Percentiles rank a stretch among this genome's conserved stretches.
phyloP scores from a whole-genome alignment of 2,113 vertebrate species.

The Gallinago undulata region DNA sequence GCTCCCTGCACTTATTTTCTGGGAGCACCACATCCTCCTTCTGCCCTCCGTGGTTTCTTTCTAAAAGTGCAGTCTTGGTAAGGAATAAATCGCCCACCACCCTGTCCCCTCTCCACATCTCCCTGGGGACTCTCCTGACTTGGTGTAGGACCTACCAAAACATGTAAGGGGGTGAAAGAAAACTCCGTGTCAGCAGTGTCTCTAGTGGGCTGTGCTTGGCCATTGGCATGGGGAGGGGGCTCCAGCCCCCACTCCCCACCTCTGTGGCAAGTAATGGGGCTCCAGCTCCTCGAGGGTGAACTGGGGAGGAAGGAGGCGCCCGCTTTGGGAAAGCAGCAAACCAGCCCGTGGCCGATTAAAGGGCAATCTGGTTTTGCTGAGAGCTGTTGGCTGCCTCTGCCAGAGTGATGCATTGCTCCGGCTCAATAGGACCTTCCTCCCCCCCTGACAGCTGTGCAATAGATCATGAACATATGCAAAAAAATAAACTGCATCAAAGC shows the following conservation, averaged over 20 bases:
- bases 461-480: conserved; percentile 28
- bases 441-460: conserved; percentile 43
- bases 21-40: accelerated
- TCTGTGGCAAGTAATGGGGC: accelerated
- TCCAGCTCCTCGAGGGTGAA: not conserved
- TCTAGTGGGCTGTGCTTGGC: not conserved
- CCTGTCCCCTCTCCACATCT: accelerated
- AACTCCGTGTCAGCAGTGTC: accelerated
- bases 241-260: not conserved
- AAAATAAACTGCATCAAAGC: conserved; percentile 47
- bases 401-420: not conserved
- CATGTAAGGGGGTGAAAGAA: not conserved
- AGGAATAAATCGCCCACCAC: not conserved
- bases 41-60: not conserved
- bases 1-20: accelerated
- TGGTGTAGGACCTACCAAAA: not conserved
- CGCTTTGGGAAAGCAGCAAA: not conserved
- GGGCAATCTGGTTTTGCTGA: conserved; percentile 7
- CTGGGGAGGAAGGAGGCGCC: accelerated
- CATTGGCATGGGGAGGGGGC: accelerated
- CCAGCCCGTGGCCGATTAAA: not conserved
- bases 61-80: not conserved
- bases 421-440: conserved; percentile 9
- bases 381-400: conserved; percentile 16
- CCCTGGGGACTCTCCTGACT: not conserved